Conservation (phyloP, 2,888 invertebrate species). For the Pammene fasciana region DNA sequence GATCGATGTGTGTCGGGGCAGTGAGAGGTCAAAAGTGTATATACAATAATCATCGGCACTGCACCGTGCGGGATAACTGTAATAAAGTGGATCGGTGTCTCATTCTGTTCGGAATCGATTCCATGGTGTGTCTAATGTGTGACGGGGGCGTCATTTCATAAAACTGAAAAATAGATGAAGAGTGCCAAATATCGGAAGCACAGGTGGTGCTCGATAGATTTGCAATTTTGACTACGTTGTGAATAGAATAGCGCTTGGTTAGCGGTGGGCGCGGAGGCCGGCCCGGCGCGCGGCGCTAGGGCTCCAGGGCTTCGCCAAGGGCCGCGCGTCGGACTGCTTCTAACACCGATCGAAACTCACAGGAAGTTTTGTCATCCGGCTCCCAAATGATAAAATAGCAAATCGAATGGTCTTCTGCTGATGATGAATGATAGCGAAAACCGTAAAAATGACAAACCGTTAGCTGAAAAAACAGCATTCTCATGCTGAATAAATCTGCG, state of each 20-base stretch:
- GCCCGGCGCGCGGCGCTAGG: constrained; percentile 39
- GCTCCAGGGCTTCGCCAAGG: constrained; percentile 7
- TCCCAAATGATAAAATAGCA: constrained; percentile 81
- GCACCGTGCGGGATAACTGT: constrained; percentile 44
- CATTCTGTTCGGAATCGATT: constrained; percentile 43
- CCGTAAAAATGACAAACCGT: constrained; percentile 50
- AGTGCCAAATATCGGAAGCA: constrained; percentile 81
- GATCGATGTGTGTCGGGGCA: constrained; percentile 23
- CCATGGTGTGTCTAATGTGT: constrained; percentile 39
- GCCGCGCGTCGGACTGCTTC: constrained; percentile 62
- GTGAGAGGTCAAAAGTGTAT: constrained; percentile 36
- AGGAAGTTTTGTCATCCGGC: constrained; percentile 70
- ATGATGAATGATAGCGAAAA: constrained; percentile 59
- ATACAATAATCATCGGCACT: constrained; percentile 34
- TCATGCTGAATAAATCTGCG: constrained; percentile 66
- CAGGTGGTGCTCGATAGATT: constrained; percentile 78
- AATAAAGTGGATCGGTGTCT: constrained; percentile 56
- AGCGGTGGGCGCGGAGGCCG: constrained; percentile 48
- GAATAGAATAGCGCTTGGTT: constrained; percentile 64
- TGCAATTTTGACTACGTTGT: constrained; percentile 76
- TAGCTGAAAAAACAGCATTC: constrained; percentile 62
- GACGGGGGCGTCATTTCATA: constrained; percentile 35
- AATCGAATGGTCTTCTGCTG: constrained; percentile 56
- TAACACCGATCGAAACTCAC: constrained; percentile 70
- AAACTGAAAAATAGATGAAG: constrained; percentile 64